These are phyloP conservation scores for Tetragonula clypearis DNA, from an alignment of 1,140 invertebrate genomes.

Conservation along the genomic window DNA sequence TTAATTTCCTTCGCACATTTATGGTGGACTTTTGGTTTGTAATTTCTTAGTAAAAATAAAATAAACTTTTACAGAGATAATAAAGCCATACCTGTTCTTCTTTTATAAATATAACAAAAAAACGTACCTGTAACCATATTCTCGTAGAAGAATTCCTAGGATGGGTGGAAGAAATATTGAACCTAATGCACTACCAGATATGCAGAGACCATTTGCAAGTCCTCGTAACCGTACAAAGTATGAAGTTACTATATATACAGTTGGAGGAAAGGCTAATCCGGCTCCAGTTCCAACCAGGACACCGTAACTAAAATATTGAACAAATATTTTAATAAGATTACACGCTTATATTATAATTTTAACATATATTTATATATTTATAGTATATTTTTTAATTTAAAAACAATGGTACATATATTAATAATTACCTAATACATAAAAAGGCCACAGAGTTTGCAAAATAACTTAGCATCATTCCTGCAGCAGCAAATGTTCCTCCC, in stretches of 20 bases:
- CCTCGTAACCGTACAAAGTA: conserved; percentile 92
- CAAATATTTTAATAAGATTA: background rate
- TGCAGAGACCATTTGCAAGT: conserved; percentile 93
- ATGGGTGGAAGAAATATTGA: conserved; percentile 91
- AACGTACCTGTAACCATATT: conserved; percentile 88
- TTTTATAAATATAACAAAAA: conserved; percentile 9
- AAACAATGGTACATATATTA: background rate
- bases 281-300: conserved; percentile 91
- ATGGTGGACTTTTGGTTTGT: background rate
- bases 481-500: conserved; percentile 90
- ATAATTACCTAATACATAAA: conserved; percentile 88
- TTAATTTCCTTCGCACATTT: background rate
- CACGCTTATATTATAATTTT: background rate
- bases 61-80: conserved; percentile 17
- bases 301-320: conserved; percentile 86
- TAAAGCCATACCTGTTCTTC: conserved; percentile 14
- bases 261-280: conserved; percentile 91
- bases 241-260: conserved; percentile 94
- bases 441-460: conserved; percentile 90
- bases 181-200: conserved; percentile 93
- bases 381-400: background rate
- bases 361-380: background rate
- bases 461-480: conserved; percentile 93
- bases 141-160: conserved; percentile 86
- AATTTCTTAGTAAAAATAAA: background rate